Conservation (phyloP, 2,113 vertebrate genomes). For the Rynchops niger region DNA sequence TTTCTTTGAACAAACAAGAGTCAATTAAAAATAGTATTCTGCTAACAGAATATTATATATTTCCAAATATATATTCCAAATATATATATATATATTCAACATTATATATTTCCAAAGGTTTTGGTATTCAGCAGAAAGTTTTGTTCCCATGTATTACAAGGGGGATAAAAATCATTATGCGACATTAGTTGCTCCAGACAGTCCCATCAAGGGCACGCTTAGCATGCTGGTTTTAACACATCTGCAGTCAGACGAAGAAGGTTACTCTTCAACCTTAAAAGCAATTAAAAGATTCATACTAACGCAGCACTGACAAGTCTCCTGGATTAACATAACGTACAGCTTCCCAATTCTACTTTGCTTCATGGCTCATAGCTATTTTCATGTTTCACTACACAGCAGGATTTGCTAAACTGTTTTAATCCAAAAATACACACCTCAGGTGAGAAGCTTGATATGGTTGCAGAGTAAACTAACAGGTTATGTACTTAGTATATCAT, state of each 20-base stretch:
- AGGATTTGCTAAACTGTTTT: not conserved
- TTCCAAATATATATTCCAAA: too few species aligned
- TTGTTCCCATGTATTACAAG: not conserved
- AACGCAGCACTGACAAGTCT: not conserved
- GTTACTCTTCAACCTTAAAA: constrained; percentile 22
- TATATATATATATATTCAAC: not conserved
- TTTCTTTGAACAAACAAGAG: not conserved
- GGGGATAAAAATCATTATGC: not conserved
- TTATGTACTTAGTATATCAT: not conserved
- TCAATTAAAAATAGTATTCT: not conserved
- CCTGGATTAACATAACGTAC: not conserved
- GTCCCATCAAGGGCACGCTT: not conserved
- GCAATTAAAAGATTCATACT: constrained; percentile 16
- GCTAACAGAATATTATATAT: not conserved
- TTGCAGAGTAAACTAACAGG: not conserved
- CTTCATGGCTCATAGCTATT: not conserved
- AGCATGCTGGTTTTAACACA: not conserved
- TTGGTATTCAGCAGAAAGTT: not conserved
- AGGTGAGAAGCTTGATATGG: not conserved
- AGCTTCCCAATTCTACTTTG: not conserved
- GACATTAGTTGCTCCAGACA: not conserved
- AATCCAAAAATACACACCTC: constrained; percentile 38
- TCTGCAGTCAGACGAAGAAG: not conserved
- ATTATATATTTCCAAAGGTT: not conserved
- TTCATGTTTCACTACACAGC: not conserved